These are phyloP conservation scores for Gallinago nigripennis DNA, from an alignment of 2,797 vertebrate species.

Conservation along the genomic window DNA sequence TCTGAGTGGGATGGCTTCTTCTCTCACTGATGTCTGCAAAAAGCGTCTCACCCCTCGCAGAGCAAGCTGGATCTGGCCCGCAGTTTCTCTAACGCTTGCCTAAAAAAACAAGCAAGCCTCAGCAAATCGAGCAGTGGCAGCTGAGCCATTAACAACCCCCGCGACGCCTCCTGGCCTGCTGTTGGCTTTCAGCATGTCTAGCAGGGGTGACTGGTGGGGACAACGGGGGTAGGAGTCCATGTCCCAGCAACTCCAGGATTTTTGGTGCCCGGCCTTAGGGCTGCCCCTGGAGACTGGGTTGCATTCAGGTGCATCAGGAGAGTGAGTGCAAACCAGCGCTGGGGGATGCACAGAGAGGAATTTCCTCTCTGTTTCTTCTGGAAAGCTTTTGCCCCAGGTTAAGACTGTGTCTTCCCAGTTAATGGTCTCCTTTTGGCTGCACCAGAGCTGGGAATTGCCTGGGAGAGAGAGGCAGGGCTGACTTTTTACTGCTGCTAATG, in stretches of 20 bases:
- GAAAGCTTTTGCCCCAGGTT: neutral
- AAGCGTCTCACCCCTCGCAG: neutral
- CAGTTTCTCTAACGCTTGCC: neutral
- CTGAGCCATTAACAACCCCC: neutral
- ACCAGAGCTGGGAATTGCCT: neutral
- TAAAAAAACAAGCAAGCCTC: neutral
- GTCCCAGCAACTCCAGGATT: neutral
- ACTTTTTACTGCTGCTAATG: neutral
- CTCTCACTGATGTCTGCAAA: neutral
- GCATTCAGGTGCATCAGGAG: neutral
- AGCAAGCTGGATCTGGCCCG: neutral
- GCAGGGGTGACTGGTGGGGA: neutral
- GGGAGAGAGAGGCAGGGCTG: neutral
- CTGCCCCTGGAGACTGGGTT: neutral
- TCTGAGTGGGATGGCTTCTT: neutral
- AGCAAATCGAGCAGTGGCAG: neutral
- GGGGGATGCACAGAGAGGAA: neutral
- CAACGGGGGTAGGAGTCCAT: rapidly evolving
- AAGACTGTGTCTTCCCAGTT: neutral
- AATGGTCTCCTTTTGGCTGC: neutral
- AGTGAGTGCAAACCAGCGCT: neutral
- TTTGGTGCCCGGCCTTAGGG: neutral
- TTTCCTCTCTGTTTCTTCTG: neutral
- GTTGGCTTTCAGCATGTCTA: neutral
- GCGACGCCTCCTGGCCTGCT: neutral